These are phyloP conservation scores for Phainopepla nitens DNA, from an alignment of 2,113 vertebrate species.

Conservation along the genomic window DNA sequence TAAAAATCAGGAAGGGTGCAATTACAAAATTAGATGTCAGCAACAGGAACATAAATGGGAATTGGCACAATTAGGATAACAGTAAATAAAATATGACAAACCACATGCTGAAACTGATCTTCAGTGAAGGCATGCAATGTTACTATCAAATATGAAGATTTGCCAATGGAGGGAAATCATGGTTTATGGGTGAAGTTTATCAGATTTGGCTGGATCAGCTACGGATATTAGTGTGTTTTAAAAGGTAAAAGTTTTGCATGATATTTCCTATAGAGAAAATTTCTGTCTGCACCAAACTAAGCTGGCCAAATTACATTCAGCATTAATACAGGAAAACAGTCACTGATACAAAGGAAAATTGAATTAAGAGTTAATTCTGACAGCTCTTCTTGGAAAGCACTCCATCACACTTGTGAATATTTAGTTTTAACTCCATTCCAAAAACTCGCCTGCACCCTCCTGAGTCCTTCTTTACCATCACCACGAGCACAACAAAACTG, in stretches of 20 bases:
- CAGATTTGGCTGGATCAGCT: neutral
- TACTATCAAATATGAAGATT: neutral
- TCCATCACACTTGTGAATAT: neutral
- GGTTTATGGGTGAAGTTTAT: neutral
- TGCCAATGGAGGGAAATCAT: neutral
- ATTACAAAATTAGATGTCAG: neutral
- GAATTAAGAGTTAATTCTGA: neutral
- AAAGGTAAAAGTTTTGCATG: neutral
- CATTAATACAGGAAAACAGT: neutral
- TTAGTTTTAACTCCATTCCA: neutral
- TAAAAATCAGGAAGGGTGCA: neutral
- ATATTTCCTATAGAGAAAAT: neutral
- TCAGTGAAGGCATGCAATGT: neutral
- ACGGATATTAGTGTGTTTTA: neutral
- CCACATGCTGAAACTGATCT: neutral
- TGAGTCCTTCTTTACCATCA: neutral
- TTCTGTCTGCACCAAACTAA: neutral
- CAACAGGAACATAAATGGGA: neutral
- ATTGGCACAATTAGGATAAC: neutral
- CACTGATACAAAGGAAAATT: neutral
- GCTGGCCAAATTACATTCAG: neutral
- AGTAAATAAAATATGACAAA: neutral
- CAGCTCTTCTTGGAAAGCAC: neutral
- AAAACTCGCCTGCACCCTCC: neutral
- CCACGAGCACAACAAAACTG: rapidly evolving